phyloP scores from a whole-genome alignment of 2,888 invertebrate genomes.

The Eugnorisma glareosa region DNA sequence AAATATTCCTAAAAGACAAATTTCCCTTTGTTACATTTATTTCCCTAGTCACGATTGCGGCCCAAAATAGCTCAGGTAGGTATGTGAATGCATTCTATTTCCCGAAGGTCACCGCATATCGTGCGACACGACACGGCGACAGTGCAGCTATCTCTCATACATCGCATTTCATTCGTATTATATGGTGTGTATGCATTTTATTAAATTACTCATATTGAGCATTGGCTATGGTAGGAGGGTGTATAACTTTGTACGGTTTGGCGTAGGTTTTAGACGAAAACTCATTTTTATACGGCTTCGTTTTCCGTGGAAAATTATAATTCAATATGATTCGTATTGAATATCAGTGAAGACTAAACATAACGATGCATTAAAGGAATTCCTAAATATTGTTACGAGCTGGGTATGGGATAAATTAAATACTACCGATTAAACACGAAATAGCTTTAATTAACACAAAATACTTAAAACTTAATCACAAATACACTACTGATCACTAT shows the following conservation, averaged over 20 bases:
- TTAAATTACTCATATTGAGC: slow-evolving; percentile 39
- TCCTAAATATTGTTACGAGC: too few species aligned
- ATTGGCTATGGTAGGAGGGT: slow-evolving; percentile 8
- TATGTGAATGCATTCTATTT: slow-evolving; percentile 47
- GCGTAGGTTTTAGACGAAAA: neutral
- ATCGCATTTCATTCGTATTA: slow-evolving; percentile 21
- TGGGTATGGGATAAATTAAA: too few species aligned
- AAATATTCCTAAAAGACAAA: too few species aligned
- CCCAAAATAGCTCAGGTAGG: slow-evolving; percentile 18
- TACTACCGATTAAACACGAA: too few species aligned
- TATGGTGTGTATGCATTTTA: slow-evolving; percentile 9
- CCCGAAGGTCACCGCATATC: slow-evolving; percentile 45
- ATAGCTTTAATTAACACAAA: too few species aligned
- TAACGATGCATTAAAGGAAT: neutral
- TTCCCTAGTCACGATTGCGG: neutral
- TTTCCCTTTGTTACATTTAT: neutral
- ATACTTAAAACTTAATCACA: too few species aligned
- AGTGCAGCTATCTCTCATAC: slow-evolving; percentile 30
- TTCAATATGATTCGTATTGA: neutral
- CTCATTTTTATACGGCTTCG: neutral
- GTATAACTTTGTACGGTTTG: neutral
- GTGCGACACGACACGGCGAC: slow-evolving; percentile 47
- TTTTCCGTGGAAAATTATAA: neutral
- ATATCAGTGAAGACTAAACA: neutral
- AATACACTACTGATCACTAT: too few species aligned